These are phyloP conservation scores for Schizotus pectinicornis DNA, from an alignment of 2,888 invertebrate species.

Conservation along the genomic window DNA sequence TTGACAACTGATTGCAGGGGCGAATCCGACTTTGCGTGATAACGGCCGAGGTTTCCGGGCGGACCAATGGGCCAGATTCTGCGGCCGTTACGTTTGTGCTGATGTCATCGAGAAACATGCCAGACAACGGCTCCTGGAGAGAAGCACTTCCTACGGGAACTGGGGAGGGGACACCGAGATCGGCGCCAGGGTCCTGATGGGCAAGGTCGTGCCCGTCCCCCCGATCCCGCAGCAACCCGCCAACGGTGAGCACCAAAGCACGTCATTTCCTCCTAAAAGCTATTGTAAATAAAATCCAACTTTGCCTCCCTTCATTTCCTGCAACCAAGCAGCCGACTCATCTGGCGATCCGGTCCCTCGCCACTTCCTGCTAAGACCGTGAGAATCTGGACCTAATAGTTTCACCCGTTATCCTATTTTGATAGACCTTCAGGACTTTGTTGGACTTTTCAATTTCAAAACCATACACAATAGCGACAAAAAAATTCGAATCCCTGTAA, in stretches of 20 bases:
- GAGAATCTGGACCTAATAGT: no score
- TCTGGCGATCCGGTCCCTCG: no score
- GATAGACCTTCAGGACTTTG: no score
- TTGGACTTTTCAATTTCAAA: no score
- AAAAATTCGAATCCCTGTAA: no score
- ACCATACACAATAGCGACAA: no score
- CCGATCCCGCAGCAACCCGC: slow-evolving; percentile 41
- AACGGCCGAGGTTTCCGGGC: slow-evolving; percentile 72
- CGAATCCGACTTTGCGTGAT: slow-evolving; percentile 72
- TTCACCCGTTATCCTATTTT: no score
- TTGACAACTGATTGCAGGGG: slow-evolving; percentile 60
- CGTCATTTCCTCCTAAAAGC: no score
- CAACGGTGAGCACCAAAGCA: slow-evolving; percentile 46
- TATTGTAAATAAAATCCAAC: not conserved
- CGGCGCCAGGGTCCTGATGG: slow-evolving; percentile 61
- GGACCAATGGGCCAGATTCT: slow-evolving; percentile 78
- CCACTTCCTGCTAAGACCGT: no score
- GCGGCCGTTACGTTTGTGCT: slow-evolving; percentile 73
- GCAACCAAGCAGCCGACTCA: no score
- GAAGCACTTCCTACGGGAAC: slow-evolving; percentile 61
- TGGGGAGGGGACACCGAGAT: slow-evolving; percentile 70
- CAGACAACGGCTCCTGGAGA: slow-evolving; percentile 63
- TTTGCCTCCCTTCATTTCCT: no score
- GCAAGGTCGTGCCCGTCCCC: slow-evolving; percentile 58
- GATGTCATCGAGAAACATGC: slow-evolving; percentile 74